Base-by-base conservation (phyloP, 1,140 invertebrate genomes). In the Drosophila punjabiensis region DNA sequence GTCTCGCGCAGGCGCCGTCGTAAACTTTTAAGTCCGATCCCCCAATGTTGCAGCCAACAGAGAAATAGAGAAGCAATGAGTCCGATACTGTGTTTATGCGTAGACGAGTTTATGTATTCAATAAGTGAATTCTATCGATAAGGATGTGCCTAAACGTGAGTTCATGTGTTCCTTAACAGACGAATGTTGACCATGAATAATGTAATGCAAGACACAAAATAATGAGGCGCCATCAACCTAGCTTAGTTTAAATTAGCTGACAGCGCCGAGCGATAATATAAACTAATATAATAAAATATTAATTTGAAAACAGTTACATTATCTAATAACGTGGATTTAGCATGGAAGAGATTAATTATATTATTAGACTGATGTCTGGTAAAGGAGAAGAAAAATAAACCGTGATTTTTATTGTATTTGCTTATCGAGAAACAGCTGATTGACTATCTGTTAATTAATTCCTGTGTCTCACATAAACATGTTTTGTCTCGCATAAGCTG, bases 1-100 rank as follows among this genome's bases (percentile, higher is more conserved):
- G 79, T 85, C 67, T 75, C 74, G 84, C 84, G 85, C 85, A 76
- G 81, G 85, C 84, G 85, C 78, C 56, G 64, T 56, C 67, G 43
- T 76, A 43, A 45, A 78, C 78, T 88, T 89, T 88, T 79, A 88
- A 88, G 77, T 69, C 77, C 41, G 18, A 35, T 55, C 8, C 24
- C 24, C 35, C 18, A 45, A 47, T 79, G 39, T 68, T 63, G 56
- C 61, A 33, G 63, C 35, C 9, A 33, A 47, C 39, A 11, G 14
- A 48, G 24, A 33, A 56, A 28, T 9, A 58, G 20, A 65, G 53
- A 43, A 45, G 1, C 50, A 50, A 9, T 30, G 48, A 45, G 43
- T 11, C 43, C 6, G 2, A n/a, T 6, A 50, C 24, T 16, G 16
- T 16, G 48, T 50, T 50, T 50, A 50, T 30, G 24, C 48, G 24